Base-by-base conservation (phyloP, 2,797 vertebrate genomes). In the Eutrigla gurnardus region DNA sequence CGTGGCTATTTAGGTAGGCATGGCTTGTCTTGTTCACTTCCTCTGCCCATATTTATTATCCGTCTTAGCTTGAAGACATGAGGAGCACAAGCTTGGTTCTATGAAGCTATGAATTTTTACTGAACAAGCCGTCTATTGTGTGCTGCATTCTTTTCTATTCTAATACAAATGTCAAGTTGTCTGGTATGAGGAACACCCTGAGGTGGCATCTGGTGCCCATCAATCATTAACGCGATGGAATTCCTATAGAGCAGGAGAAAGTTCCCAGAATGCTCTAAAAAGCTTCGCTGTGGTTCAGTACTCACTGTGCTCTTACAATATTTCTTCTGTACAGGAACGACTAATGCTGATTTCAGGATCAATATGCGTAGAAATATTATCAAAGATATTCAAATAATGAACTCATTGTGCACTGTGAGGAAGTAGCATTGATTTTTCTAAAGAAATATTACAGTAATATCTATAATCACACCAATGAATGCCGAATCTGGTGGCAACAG, bases 141-240 rank as follows among this genome's bases (percentile, higher is more conserved):
- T 47, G 43, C 14, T 32, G 18, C 68, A 35, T 82, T 81, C n/a
- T 67, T 80, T 74, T 67, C 70, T 62, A 42, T 78, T 65, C 10
- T 75, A 5, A 70, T 49, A 69, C 54, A 75, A 65, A 82, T 63
- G 77, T 74, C 60, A 64, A 57, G 71, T 14, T 1, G 12, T 79
- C 68, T 83, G 74, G 80, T 70, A 81, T 84, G 86, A 72, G 81
- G 9, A 84, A 89, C 84, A 75, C 87, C 89, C 83, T 5, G 14
- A 67, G 50, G 47, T 78, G 90, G 85, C 75, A 90, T 90, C 66
- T 74, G 55, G 25, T 39, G 32, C 70, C 61, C 17, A 70, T 87
- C 83, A 85, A 58, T 90, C 84, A 85, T 75, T 80, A 59, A 86
- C 43, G 3, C 25, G 32, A 9, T 43, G 77, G 82, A 81, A 83